Conservation (phyloP, 2,113 vertebrate genomes). For the Boleophthalmus pectinirostris region DNA sequence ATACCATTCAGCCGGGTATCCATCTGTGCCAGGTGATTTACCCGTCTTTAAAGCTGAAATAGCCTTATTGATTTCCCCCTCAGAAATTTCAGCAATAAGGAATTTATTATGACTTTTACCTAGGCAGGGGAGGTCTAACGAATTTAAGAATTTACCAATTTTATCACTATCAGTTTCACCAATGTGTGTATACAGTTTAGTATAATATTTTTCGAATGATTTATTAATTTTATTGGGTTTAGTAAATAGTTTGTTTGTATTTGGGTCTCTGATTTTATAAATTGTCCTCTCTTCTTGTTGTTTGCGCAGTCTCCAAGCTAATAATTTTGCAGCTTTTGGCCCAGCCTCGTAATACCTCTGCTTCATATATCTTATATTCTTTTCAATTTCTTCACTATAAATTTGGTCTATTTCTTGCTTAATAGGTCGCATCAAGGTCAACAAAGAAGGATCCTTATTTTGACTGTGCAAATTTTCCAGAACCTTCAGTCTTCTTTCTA, state of each 20-base stretch:
- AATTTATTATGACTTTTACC: background rate
- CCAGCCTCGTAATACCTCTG: background rate
- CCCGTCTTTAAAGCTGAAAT: background rate
- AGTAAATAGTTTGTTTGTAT: no score
- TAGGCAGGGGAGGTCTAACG: background rate
- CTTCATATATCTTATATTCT: background rate
- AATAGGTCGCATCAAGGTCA: background rate
- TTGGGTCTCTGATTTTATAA: no score
- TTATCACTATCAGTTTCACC: background rate
- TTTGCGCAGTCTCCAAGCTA: no score
- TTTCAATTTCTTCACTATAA: background rate
- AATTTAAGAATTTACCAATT: background rate
- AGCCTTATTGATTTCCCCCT: background rate
- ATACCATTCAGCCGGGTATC: background rate
- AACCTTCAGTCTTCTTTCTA: background rate
- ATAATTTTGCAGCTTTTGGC: no score
- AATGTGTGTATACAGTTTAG: background rate
- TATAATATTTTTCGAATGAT: background rate
- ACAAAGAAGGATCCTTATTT: background rate
- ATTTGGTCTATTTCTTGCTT: background rate
- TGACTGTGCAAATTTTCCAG: background rate
- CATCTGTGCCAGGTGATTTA: background rate
- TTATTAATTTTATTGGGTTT: no score
- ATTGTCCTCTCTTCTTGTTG: no score
- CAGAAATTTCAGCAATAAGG: background rate